Base-by-base conservation (phyloP, 2,888 invertebrate species). In the Euproctis similis region DNA sequence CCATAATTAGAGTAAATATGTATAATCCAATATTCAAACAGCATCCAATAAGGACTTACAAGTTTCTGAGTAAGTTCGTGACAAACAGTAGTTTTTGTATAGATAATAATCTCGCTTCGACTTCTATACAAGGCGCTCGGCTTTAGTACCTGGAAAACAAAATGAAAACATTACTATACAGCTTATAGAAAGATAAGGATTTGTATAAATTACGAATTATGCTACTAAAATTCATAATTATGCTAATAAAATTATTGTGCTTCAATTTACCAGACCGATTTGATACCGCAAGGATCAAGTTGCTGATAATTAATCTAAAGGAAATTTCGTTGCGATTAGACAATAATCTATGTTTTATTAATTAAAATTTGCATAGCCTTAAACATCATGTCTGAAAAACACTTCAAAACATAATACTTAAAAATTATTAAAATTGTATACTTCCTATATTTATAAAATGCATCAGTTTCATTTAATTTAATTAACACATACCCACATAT, bases 71-170 rank as follows among this genome's bases (percentile, higher is more conserved):
- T 64, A 68, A 46, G 56, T 59, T 65, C 59, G 64, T 67, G 63
- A 59, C 58, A 55, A 47, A 25, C 46, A 46, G 36, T 51, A 42
- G 37, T 42, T 45, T 60, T 49, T 44, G 44, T 30, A 33, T 33
- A 39, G 46, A 32, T 54, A 47, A 48, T 49, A 14, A 55, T 47
- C 53, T 43, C 49, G 43, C 31, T 46, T 50, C 48, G 50, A 53
- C 52, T 54, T 61, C 57, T 57, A 51, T 55, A 53, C 57, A 59
- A 43, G 54, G 38, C 36, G 39, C 35, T 42, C 52, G 30, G 42
- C 51, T 42, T 53, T 5, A 51, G 50, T 76, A 76, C 77, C 77
- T 77, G 74, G 55, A 69, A 74, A 21, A 51, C 22, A 54, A 61
- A 64, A 42, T 46, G 35, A 47, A 46, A 43, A 42, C 42, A 44